Percentiles rank a stretch among this genome's conserved stretches.
phyloP scores from a whole-genome alignment of 1,140 invertebrate species.

The Phenacoccus solenopsis region DNA sequence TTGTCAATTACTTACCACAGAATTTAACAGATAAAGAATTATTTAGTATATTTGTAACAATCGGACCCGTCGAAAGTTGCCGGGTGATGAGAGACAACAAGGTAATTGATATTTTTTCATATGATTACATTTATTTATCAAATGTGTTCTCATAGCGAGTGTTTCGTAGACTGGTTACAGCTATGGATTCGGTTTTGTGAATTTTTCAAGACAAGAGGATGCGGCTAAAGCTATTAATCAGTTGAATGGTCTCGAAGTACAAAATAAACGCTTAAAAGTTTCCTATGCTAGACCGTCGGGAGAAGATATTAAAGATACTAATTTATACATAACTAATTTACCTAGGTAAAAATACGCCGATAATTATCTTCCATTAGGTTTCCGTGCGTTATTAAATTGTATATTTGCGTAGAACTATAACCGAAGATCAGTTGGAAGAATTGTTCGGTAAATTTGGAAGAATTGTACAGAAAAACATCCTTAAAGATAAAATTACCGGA shows the following conservation, averaged over 20 bases:
- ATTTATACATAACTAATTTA: conserved; percentile 85
- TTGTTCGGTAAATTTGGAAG: conserved; percentile 75
- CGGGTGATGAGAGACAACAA: conserved; percentile 84
- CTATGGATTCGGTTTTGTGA: conserved; percentile 93
- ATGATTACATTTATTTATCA: neutral
- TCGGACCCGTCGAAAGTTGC: conserved; percentile 75
- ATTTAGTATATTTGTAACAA: conserved; percentile 71
- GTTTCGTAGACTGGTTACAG: conserved; percentile 72
- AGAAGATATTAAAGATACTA: conserved; percentile 88
- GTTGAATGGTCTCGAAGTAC: conserved; percentile 75
- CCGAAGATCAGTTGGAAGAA: conserved; percentile 64
- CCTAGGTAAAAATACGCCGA: conserved; percentile 45
- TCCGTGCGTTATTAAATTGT: neutral
- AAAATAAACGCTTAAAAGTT: conserved; percentile 71
- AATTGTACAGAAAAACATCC: conserved; percentile 80
- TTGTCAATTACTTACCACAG: conserved; percentile 92
- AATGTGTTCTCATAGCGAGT: too few relatives aligned
- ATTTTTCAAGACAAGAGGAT: conserved; percentile 73
- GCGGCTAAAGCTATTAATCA: conserved; percentile 71
- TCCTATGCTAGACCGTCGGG: conserved; percentile 82
- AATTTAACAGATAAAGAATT: conserved; percentile 83
- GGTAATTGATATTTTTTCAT: conserved; percentile 36
- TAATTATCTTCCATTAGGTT: neutral
- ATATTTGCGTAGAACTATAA: conserved; percentile 45
- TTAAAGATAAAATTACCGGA: conserved; percentile 75